A percentile compares a stretch with the other conserved stretches of the same genome.
These are phyloP conservation scores for Cotesia typhae DNA, from an alignment of 1,140 invertebrate genomes.

Conservation along the genomic window DNA sequence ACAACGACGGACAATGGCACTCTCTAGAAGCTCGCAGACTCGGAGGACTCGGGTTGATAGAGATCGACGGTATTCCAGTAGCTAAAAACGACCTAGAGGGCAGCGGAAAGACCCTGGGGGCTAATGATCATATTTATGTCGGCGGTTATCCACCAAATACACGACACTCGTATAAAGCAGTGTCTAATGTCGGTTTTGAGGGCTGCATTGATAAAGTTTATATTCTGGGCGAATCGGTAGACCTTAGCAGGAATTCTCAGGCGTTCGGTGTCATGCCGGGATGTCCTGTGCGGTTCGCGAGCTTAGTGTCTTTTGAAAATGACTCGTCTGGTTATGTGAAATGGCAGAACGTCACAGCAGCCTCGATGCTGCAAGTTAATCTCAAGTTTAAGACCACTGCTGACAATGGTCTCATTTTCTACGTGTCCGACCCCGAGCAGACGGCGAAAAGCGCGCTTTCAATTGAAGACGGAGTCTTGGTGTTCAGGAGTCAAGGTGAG, in stretches of 20 bases:
- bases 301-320: conserved; percentile 72
- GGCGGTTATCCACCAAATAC: conserved; percentile 79
- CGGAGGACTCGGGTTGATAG: conserved; percentile 73
- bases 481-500: conserved; percentile 75
- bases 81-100: conserved; percentile 55
- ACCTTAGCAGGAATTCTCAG: conserved; percentile 81
- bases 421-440: conserved; percentile 73
- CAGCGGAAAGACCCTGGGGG: conserved; percentile 61
- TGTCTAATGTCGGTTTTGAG: conserved; percentile 83
- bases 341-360: conserved; percentile 68
- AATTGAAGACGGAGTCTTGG: conserved; percentile 74
- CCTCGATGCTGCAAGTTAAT: conserved; percentile 77
- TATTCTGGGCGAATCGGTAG: conserved; percentile 77
- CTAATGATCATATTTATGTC: conserved; percentile 81
- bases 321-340: conserved; percentile 72
- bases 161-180: conserved; percentile 71
- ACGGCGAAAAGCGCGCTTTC: conserved; percentile 73
- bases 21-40: conserved; percentile 76
- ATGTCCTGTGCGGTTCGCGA: conserved; percentile 77
- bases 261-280: conserved; percentile 84
- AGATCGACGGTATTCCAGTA: conserved; percentile 72
- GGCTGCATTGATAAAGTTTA: conserved; percentile 90
- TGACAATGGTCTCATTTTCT: conserved; percentile 81
- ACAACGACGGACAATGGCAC: conserved; percentile 89
- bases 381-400: conserved; percentile 89